Conservation (phyloP, 2,888 invertebrate genomes). For the Machimus atricapillus region DNA sequence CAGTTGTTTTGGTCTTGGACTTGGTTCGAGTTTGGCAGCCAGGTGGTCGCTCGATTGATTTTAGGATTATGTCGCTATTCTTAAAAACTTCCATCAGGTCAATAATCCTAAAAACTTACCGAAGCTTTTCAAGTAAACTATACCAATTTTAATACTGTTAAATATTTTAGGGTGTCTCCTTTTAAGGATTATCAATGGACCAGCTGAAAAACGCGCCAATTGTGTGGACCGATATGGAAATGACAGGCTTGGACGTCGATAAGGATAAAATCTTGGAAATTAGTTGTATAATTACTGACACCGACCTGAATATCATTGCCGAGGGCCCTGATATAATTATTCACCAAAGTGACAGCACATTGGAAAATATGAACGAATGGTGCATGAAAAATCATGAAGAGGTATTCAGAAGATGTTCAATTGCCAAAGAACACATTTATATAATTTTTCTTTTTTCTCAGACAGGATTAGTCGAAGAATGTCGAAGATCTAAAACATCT, state of each 20-base stretch:
- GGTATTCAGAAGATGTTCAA: slow-evolving; percentile 64
- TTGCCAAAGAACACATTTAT: neutral
- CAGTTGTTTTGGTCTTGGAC: neutral
- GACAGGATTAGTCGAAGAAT: slow-evolving; percentile 82
- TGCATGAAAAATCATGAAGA: slow-evolving; percentile 78
- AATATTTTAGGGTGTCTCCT: neutral
- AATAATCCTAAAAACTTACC: neutral
- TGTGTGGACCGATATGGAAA: slow-evolving; percentile 83
- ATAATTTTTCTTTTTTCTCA: slow-evolving; percentile 68
- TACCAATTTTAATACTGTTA: neutral
- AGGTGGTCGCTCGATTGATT: neutral
- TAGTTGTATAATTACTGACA: slow-evolving; percentile 87
- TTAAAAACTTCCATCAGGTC: neutral
- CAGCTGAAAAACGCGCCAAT: slow-evolving; percentile 55
- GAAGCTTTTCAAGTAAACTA: neutral
- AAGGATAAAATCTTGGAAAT: slow-evolving; percentile 86
- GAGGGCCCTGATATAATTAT: slow-evolving; percentile 80
- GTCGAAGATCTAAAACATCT: slow-evolving; percentile 71
- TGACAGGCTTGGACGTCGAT: slow-evolving; percentile 86
- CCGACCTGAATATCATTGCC: slow-evolving; percentile 76
- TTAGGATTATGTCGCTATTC: neutral
- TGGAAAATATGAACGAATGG: slow-evolving; percentile 86
- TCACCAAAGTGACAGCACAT: slow-evolving; percentile 74
- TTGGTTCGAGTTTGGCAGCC: neutral
- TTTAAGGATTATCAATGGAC: neutral